These are phyloP conservation scores for Channallabes apus DNA, from an alignment of 2,797 vertebrate species.

Conservation along the genomic window DNA sequence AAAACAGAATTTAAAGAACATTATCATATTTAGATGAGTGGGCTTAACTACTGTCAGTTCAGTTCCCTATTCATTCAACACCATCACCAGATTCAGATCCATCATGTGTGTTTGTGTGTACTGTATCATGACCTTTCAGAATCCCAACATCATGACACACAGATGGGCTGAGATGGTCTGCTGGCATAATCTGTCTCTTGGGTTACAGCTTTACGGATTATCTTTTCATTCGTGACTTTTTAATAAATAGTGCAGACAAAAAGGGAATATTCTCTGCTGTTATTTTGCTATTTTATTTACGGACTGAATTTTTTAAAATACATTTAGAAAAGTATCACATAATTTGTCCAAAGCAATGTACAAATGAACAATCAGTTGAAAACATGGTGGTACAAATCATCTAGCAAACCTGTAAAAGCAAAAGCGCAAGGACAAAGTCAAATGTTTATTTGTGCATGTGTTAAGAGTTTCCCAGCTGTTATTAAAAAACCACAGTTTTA, in stretches of 20 bases:
- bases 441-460: not conserved
- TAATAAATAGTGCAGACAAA: constrained; percentile 30
- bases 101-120: not conserved
- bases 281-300: not conserved
- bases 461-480: not conserved
- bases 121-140: constrained; percentile 1
- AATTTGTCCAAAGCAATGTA: not conserved
- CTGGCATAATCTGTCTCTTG: constrained; percentile 40
- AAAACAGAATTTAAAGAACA: not conserved
- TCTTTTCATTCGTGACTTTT: constrained; percentile 38
- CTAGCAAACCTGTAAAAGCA: not conserved
- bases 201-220: constrained; percentile 47
- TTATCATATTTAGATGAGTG: not conserved
- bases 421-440: not conserved
- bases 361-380: not conserved
- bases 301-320: not conserved
- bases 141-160: not conserved
- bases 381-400: not conserved
- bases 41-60: not conserved
- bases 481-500: not conserved
- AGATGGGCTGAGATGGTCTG: constrained; percentile 19
- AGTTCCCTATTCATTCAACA: not conserved
- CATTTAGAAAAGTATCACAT: not conserved
- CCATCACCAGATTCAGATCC: not conserved
- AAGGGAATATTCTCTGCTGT: constrained; percentile 4